Base-by-base conservation (phyloP, 2,113 vertebrate genomes). In the Scytalopus superciliaris region DNA sequence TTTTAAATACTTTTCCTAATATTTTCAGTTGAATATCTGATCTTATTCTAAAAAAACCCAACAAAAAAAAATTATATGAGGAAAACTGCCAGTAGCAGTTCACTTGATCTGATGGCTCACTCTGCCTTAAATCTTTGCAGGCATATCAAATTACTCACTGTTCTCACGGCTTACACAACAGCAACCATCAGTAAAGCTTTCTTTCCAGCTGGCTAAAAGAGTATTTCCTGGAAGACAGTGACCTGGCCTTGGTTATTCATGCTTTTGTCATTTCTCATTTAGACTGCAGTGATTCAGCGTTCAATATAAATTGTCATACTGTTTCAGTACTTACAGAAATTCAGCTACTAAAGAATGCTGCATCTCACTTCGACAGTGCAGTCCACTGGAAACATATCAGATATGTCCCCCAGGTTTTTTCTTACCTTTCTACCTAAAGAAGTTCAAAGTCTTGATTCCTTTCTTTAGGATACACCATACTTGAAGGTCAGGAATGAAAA, bases 151-250 rank as follows among this genome's bases (percentile, higher is more conserved):
- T 89, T 76, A 87, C 91, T 89, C 57, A 73, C 67, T 80, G 53
- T 90, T 74, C 49, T 93, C 44, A 90, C 19, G n/a, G 60, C 37
- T 84, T 94, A 83, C 37, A 62, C 85, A 95, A 93, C 44, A 90
- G 44, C 31, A 85, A 69, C 52, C 44, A 87, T 45, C 39, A 93
- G 45, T 73, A 87, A 82, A 79, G 66, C 11, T 87, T 94, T 92
- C 76, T 91, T 89, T 95, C 87, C 90, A 96, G 84, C 67, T 96
- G 88, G 70, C 75, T 94, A 84, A 66, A 92, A 82, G 47, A 94
- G 19, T 56, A 39, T 93, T 96, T 97, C 95, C 95, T 95, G 90
- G 87, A 95, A 95, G 88, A 82, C 92, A 94, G 30, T 93, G 92
- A 87, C 88, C 95, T 95, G 82, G 62, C 78, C 88, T 93, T 76